These are phyloP conservation scores for Hoplodrina blanda DNA, from an alignment of 2,888 invertebrate species.

Conservation along the genomic window DNA sequence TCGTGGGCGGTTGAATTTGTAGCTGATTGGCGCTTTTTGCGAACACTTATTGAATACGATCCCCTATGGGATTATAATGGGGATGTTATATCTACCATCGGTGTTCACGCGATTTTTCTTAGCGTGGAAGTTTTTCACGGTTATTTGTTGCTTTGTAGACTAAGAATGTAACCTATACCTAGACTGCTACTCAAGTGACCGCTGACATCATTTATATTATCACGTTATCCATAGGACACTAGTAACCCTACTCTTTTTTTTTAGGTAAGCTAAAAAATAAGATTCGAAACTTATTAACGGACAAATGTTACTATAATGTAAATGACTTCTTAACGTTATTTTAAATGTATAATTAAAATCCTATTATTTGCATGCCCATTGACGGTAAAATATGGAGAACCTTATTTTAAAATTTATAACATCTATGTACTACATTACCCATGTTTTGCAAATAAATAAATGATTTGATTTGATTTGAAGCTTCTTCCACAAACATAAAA, in stretches of 20 bases:
- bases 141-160: conserved; percentile 33
- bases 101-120: conserved; percentile 36
- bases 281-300: too few species aligned
- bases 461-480: too few species aligned
- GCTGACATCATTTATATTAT: not conserved
- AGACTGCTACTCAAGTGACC: not conserved
- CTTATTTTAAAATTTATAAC: too few species aligned
- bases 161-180: not conserved
- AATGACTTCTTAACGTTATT: too few species aligned
- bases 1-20: conserved; percentile 69
- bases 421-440: too few species aligned
- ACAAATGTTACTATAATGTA: too few species aligned
- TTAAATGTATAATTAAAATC: too few species aligned
- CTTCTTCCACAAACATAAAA: not conserved
- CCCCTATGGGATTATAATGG: conserved; percentile 63
- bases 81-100: conserved; percentile 55
- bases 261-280: too few species aligned
- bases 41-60: conserved; percentile 70
- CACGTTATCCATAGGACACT: not conserved
- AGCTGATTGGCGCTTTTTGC: conserved; percentile 73
- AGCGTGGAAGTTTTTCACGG: conserved; percentile 19
- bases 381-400: too few species aligned
- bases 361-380: too few species aligned
- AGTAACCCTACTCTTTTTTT: not conserved
- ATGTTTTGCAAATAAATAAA: too few species aligned